Evolutionary conservation across 2,113 vertebrate genomes (phyloP).

Genomic region (Burhinus bistriatus): DNA sequence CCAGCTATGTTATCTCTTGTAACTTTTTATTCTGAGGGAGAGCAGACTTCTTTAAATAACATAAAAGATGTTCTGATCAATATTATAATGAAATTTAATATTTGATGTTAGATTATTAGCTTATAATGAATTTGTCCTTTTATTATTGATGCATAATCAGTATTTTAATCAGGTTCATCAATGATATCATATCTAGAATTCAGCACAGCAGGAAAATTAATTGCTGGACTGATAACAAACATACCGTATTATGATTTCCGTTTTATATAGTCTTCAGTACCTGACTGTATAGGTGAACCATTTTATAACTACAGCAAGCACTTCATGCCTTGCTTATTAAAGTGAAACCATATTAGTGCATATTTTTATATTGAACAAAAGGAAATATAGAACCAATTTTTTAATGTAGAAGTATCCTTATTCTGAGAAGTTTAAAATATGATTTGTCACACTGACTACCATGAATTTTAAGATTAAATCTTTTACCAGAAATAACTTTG

Average conservation of each 20-base stretch:
- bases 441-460: neutral
- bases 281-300: neutral
- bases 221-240: conserved; percentile 13
- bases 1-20: neutral
- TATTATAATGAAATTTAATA: conserved; percentile 73
- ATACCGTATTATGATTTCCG: neutral
- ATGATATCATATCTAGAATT: neutral
- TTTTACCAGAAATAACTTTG: neutral
- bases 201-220: neutral
- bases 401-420: neutral
- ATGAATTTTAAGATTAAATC: neutral
- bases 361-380: neutral
- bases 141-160: conserved; percentile 52
- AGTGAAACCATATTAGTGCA: neutral
- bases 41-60: conserved; percentile 40
- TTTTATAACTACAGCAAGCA: neutral
- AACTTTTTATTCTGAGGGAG: neutral
- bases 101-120: conserved; percentile 63
- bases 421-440: neutral
- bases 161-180: conserved; percentile 42
- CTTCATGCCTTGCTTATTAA: neutral
- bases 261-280: neutral
- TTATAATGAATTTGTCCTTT: conserved; percentile 35
- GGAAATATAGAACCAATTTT: neutral
- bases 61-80: conserved; percentile 58